Conservation (phyloP, 2,888 invertebrate species). For the Spodoptera picta region DNA sequence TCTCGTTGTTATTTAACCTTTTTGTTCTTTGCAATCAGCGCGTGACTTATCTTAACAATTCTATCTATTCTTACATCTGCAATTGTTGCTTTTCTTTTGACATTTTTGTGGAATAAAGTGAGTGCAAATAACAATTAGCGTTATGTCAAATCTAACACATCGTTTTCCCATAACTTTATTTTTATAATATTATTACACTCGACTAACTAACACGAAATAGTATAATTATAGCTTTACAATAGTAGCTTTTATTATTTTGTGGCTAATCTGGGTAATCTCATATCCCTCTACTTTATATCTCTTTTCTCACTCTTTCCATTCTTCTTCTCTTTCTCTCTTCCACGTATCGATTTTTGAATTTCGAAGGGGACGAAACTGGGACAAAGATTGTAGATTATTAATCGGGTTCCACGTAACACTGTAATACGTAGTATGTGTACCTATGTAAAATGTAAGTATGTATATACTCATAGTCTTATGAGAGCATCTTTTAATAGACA, state of each 20-base stretch:
- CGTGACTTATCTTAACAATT: conserved; percentile 62
- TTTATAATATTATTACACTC: too few species aligned
- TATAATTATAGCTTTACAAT: too few species aligned
- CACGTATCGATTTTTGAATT: conserved; percentile 22
- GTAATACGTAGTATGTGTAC: conserved; percentile 1
- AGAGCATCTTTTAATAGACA: conserved; percentile 28
- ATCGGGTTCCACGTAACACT: conserved; percentile 9
- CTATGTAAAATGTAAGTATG: not conserved
- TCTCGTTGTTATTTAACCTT: conserved; percentile 53
- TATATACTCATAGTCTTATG: conserved; percentile 1
- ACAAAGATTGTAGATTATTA: not conserved
- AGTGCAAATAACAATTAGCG: too few species aligned
- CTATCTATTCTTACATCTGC: conserved; percentile 22
- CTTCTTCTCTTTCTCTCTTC: conserved; percentile 1
- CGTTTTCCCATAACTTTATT: too few species aligned
- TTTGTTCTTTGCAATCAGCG: conserved; percentile 63
- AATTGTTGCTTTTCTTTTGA: conserved; percentile 11
- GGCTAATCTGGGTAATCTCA: too few species aligned
- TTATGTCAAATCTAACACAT: too few species aligned
- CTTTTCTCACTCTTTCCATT: conserved; percentile 5
- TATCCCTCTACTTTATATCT: not conserved
- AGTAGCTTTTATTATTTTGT: too few species aligned
- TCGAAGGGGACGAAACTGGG: conserved; percentile 1
- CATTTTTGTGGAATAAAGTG: too few species aligned
- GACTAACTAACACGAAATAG: too few species aligned